These are phyloP conservation scores for Elephas maximus DNA, from an alignment of 2,113 vertebrate genomes.

Conservation along the genomic window DNA sequence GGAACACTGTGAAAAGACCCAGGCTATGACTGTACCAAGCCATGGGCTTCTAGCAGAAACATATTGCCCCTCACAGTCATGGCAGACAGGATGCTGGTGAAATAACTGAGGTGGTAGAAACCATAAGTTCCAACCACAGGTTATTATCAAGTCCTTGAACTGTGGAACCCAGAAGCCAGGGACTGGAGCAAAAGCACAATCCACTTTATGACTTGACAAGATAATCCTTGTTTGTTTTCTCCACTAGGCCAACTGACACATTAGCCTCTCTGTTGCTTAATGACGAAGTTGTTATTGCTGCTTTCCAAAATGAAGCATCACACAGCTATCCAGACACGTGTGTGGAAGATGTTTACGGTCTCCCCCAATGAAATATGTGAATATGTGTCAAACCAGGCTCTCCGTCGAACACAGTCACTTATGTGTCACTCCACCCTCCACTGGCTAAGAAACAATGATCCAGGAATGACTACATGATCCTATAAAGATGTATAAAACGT, in stretches of 20 bases:
- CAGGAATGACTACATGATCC: background rate
- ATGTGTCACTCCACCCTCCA: slow-evolving; percentile 4
- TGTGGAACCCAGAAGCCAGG: background rate
- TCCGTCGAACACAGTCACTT: slow-evolving; percentile 35
- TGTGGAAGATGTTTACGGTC: slow-evolving; percentile 30
- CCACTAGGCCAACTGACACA: background rate
- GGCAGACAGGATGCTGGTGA: background rate
- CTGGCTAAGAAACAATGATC: slow-evolving; percentile 73
- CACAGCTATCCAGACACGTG: background rate
- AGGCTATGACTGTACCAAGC: background rate
- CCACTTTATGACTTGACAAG: background rate
- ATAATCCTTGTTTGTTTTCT: background rate
- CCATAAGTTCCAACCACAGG: background rate
- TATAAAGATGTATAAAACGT: slow-evolving; percentile 70
- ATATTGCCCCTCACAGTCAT: background rate
- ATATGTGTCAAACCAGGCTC: slow-evolving; percentile 37
- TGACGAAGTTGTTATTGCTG: slow-evolving; percentile 9
- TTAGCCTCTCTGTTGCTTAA: background rate
- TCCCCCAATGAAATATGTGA: slow-evolving; percentile 40
- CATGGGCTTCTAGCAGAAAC: background rate
- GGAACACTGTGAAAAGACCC: background rate
- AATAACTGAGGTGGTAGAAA: background rate
- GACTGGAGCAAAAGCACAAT: background rate
- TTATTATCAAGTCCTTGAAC: background rate
- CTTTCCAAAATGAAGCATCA: slow-evolving; percentile 59